Base-by-base conservation (phyloP, 2,113 vertebrate species). In the Scytalopus superciliaris region DNA sequence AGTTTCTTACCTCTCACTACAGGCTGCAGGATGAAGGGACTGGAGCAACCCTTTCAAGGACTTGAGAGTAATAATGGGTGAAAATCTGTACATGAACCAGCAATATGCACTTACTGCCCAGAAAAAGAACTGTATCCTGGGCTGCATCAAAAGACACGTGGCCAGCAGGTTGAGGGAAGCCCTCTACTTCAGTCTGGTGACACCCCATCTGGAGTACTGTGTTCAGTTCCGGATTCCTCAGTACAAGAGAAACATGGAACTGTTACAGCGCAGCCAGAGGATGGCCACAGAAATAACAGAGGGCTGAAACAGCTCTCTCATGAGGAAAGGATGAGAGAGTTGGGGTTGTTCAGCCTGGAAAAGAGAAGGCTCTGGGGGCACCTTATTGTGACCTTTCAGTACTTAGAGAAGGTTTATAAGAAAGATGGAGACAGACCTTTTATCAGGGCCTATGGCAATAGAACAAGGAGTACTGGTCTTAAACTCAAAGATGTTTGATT, bases 71-170 rank as follows among this genome's bases (percentile, higher is more conserved):
- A 11, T 30, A 45, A 35, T 27, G 21, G 55, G 35, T 44, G 14
- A 63, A 39, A 85, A 73, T 37, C 10, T 85, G 24, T 12, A 40
- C 2, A 6, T 40, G 7, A 56, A 9, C 39, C 1, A 4, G 4
- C 18, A 55, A 14, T 2, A 3, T 40, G 28, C 2, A 1, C 5
- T 35, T 0, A 4, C 13, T 77, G 8, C 28, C 44, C 33, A 64
- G 39, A 82, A 39, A 30, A 13, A 16, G 53, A 74, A 12, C 19
- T 1, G 2, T 14, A 14, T 64, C n/a, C 14, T 59, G 19, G 42
- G 21, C 6, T 82, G 31, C 13, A 53, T 64, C 31, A 64, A 39
- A 56, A 73, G 21, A 19, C 1, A 14, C 0, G 0, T 33, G 50
- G 22, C 5, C 16, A 79, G 15, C 18, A 40, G 31, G 18, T 10